Percentiles rank a stretch among this genome's conserved stretches.
phyloP scores from a whole-genome alignment of 2,888 invertebrate genomes.

The Lymantria dispar region DNA sequence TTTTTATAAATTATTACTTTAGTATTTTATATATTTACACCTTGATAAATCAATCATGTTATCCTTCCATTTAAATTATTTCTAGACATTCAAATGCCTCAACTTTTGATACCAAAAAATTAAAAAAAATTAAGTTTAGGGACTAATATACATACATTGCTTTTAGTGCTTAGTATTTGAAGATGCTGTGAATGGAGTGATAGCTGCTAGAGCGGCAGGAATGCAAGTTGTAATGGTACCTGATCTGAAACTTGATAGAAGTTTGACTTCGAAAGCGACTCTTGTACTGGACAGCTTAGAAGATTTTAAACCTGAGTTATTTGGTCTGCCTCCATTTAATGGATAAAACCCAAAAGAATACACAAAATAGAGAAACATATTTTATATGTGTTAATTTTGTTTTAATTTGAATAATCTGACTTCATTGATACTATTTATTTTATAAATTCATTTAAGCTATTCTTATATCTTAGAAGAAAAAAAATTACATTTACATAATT shows the following conservation, averaged over 20 bases:
- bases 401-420: no score
- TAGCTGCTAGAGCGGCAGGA: slow-evolving; percentile 88
- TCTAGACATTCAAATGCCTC: neutral
- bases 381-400: no score
- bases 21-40: no score
- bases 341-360: slow-evolving; percentile 18
- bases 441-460: no score
- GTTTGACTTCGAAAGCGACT: slow-evolving; percentile 80
- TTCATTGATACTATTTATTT: no score
- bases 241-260: slow-evolving; percentile 70
- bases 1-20: no score
- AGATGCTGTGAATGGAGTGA: slow-evolving; percentile 94
- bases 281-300: slow-evolving; percentile 87
- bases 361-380: no score
- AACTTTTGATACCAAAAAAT: neutral
- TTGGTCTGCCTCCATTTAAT: slow-evolving; percentile 89
- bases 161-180: slow-evolving; percentile 92
- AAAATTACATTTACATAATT: no score
- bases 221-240: slow-evolving; percentile 95
- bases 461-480: no score
- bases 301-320: slow-evolving; percentile 91
- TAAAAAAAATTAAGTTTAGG: neutral
- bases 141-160: neutral
- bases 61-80: no score
- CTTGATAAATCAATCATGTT: no score